Evolutionary conservation across 2,888 invertebrate species (phyloP).

Genomic region (Tetanocera ferruginea): DNA sequence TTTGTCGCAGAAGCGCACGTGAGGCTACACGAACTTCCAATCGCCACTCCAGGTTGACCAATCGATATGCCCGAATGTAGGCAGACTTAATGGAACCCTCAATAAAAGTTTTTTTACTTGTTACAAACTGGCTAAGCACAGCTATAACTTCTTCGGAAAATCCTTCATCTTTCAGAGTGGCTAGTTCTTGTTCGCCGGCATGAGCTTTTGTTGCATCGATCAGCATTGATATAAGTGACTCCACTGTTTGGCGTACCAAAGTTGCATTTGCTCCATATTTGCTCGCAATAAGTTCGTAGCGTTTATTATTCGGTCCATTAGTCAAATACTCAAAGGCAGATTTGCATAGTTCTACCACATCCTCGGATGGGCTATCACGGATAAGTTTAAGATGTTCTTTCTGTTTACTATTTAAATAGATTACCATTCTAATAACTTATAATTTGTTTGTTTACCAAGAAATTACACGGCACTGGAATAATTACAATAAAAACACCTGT

Average conservation of each 20-base stretch:
- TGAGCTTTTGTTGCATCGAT: conserved; percentile 80
- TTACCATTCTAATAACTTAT: conserved; percentile 48
- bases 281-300: conserved; percentile 70
- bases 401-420: conserved; percentile 72
- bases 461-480: no score
- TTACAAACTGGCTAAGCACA: conserved; percentile 65
- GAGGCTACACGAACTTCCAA: conserved; percentile 77
- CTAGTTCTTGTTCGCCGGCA: conserved; percentile 68
- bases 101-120: conserved; percentile 63
- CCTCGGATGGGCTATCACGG: conserved; percentile 72
- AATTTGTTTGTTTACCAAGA: no score
- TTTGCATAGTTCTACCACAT: conserved; percentile 76
- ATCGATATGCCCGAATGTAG: conserved; percentile 62
- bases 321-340: conserved; percentile 74
- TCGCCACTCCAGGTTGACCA: conserved; percentile 76
- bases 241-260: conserved; percentile 73
- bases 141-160: conserved; percentile 60
- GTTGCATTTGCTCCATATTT: conserved; percentile 72
- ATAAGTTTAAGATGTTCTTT: conserved; percentile 73
- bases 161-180: conserved; percentile 52
- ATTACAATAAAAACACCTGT: no score
- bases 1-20: conserved; percentile 73
- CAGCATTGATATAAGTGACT: conserved; percentile 81
- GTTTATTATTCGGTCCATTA: conserved; percentile 74
- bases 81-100: conserved; percentile 66